phyloP scores from a whole-genome alignment of 2,888 invertebrate species.

The Ryuthela nishihirai region DNA sequence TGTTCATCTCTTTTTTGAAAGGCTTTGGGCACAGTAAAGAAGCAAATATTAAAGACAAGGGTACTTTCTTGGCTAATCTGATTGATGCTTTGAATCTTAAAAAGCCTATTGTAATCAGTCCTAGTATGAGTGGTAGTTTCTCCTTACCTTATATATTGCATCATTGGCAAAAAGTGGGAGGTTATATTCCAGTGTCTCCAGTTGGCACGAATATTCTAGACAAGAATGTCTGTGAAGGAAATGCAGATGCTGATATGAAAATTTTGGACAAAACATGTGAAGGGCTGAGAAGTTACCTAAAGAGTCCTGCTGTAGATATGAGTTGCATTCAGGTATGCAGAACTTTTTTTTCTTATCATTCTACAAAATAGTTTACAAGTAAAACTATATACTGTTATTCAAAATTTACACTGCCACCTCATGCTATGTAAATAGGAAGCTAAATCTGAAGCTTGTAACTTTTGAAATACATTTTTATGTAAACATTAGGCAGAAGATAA shows the following conservation, averaged over 20 bases:
- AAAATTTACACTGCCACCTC: too few species aligned
- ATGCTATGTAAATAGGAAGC: too few species aligned
- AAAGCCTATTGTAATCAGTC: slow-evolving; percentile 52
- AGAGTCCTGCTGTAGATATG: background rate
- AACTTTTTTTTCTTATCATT: background rate
- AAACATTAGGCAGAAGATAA: too few species aligned
- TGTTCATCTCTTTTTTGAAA: slow-evolving; percentile 32
- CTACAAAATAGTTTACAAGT: too few species aligned
- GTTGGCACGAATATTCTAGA: slow-evolving; percentile 45
- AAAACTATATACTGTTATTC: too few species aligned
- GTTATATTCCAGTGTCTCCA: slow-evolving; percentile 53
- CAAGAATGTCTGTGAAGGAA: background rate
- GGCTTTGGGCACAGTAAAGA: slow-evolving; percentile 46
- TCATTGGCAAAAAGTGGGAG: slow-evolving; percentile 47
- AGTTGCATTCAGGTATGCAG: slow-evolving; percentile 20
- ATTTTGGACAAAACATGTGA: slow-evolving; percentile 2
- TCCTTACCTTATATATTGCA: slow-evolving; percentile 51
- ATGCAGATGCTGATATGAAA: background rate
- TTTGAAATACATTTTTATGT: too few species aligned
- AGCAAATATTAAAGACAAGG: slow-evolving; percentile 37
- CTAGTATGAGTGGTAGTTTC: slow-evolving; percentile 55
- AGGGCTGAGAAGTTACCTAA: slow-evolving; percentile 4
- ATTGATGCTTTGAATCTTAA: slow-evolving; percentile 46
- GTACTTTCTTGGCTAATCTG: slow-evolving; percentile 46
- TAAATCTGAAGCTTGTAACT: too few species aligned